phyloP scores from a whole-genome alignment of 2,797 vertebrate species.

The Sebastes taczanowskii region DNA sequence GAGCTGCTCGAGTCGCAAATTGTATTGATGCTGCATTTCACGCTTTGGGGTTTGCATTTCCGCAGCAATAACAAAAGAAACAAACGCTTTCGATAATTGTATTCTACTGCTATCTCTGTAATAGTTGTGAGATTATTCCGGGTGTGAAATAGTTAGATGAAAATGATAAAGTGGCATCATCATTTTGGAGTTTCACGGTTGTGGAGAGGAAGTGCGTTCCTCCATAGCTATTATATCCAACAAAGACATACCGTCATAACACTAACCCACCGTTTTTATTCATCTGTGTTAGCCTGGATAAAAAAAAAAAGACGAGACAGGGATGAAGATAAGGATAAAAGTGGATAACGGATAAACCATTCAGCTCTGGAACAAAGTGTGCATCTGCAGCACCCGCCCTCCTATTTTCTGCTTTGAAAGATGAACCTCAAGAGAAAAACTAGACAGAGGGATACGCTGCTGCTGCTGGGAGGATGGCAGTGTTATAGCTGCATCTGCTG shows the following conservation, averaged over 20 bases:
- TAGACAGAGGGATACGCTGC: not conserved
- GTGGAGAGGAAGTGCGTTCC: not conserved
- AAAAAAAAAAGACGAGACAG: conserved; percentile 1
- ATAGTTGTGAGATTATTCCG: not conserved
- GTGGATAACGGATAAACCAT: conserved; percentile 1
- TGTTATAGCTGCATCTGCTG: not conserved
- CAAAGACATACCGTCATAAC: not conserved
- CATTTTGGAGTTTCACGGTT: not conserved
- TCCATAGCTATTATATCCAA: not conserved
- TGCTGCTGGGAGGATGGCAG: conserved; percentile 16
- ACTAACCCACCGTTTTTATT: not conserved
- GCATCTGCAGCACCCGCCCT: conserved; percentile 12
- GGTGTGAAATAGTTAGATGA: not conserved
- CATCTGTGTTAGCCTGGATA: not conserved
- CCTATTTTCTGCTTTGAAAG: conserved; percentile 23
- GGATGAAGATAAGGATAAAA: not conserved
- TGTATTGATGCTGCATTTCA: not conserved
- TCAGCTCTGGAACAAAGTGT: conserved; percentile 34
- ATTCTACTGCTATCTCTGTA: not conserved
- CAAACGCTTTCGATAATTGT: not conserved
- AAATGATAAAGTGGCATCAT: not conserved
- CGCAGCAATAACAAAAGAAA: not conserved
- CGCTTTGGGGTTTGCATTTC: not conserved
- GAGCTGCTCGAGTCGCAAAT: not conserved
- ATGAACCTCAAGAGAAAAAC: conserved; percentile 29